Evolutionary conservation across 2,797 vertebrate genomes (phyloP), one percentile per base, ranked within the genome.

Genomic region (Rhadinocentrus ornatus): DNA sequence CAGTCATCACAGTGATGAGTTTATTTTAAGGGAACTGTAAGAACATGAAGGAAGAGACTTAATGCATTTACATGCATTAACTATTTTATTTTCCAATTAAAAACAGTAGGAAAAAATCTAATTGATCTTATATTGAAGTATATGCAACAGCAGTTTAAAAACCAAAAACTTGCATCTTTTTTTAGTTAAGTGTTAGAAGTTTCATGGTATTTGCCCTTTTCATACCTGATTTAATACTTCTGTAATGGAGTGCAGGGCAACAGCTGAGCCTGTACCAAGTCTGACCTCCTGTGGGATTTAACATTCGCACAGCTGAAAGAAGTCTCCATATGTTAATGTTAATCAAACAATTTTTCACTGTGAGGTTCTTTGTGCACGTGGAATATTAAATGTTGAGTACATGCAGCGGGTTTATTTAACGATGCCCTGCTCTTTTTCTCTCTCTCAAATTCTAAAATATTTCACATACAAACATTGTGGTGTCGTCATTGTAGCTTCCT

Each of bases 261-360:
- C 84, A 84, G 82, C 90, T 87, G 86, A 69, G 62, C 50, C 35
- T 66, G 55, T 6, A 75, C 61, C 54, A 69, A 67, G 63, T 80
- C 34, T 16, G 44, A 70, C 52, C 56, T 75, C 83, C 62, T 6
- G 8, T 24, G 78, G 76, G 82, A 62, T 66, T 71, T 64, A 35
- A 84, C 78, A 41, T 32, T 55, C 62, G 57, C 52, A 66, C 66
- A 78, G 67, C 75, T 55, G 24, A 53, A 81, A 71, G 67, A 24
- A 35, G 44, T 63, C 62, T 52, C 48, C 11, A 24, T 41, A 44
- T 46, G 44, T 66, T 66, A 10, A 55, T 63, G 66, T 39, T 34
- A 68, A 61, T 29, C 12, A 68, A 27, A 80, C 6, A 64, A 2
- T 66, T 68, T 3, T 41, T 53, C 26, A 13, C 11, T 50, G 22